These are phyloP conservation scores for Amphilophus citrinellus DNA, from an alignment of 2,113 vertebrate genomes.

Conservation along the genomic window DNA sequence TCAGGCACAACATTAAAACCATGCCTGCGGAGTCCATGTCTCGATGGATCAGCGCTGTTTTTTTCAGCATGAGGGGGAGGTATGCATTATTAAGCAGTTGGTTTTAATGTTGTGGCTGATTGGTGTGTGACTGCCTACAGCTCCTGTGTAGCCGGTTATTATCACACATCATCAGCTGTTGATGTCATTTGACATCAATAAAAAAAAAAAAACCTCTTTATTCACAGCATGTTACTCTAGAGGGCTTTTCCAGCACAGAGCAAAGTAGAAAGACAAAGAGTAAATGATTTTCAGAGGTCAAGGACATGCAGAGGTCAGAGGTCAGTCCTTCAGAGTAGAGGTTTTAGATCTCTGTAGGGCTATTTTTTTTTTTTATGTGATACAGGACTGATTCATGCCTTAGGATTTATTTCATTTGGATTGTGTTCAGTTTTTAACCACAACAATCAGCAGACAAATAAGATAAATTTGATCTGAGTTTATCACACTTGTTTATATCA, in stretches of 20 bases:
- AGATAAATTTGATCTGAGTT: not conserved
- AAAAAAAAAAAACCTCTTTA: not conserved
- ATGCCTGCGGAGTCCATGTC: not conserved
- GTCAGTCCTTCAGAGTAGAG: no score
- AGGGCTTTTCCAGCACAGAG: not conserved
- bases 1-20: not conserved
- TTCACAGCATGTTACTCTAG: not conserved
- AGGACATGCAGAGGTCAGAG: not conserved
- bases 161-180: not conserved
- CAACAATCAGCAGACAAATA: not conserved
- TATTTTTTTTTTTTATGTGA: not conserved
- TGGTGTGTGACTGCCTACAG: not conserved
- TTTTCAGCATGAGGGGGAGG: not conserved
- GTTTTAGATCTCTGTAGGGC: not conserved
- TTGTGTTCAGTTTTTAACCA: not conserved
- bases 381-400: not conserved
- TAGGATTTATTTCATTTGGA: not conserved
- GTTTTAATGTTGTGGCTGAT: not conserved
- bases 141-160: not conserved
- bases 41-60: not conserved
- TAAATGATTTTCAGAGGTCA: not conserved
- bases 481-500: slow-evolving; percentile 42
- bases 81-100: not conserved
- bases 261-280: not conserved
- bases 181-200: not conserved